Percentiles rank a stretch among this genome's conserved stretches.
Evolutionary conservation across 2,113 vertebrate genomes (phyloP).

Genomic region (Thomomys bottae): DNA sequence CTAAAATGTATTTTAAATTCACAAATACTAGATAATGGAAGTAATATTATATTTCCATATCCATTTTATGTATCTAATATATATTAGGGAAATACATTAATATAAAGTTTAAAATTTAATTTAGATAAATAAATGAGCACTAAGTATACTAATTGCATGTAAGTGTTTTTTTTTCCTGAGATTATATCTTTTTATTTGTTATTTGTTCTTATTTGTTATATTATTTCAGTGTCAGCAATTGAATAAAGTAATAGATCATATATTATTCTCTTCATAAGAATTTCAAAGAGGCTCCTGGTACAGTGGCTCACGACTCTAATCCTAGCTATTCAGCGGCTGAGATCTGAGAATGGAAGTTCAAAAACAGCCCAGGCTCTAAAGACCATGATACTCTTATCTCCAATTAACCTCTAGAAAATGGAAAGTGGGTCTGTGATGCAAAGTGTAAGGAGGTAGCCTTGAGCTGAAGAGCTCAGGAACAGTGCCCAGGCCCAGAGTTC

Average conservation of each 20-base stretch:
- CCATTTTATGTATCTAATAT: fast-evolving
- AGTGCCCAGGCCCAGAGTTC: too few species aligned
- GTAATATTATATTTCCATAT: neutral
- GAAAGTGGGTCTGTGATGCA: too few species aligned
- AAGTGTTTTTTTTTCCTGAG: conserved; percentile 29
- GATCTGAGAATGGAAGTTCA: too few species aligned
- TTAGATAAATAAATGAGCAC: neutral
- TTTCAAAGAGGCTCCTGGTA: neutral
- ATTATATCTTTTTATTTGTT: conserved; percentile 47
- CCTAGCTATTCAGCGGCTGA: too few species aligned
- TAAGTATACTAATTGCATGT: neutral
- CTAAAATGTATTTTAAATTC: neutral
- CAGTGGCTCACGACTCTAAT: too few species aligned
- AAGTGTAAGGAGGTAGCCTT: too few species aligned
- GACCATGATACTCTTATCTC: too few species aligned
- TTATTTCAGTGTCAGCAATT: conserved; percentile 49
- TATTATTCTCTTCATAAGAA: conserved; percentile 74
- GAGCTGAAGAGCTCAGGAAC: too few species aligned
- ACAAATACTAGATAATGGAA: neutral
- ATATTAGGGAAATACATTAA: neutral
- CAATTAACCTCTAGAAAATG: too few species aligned
- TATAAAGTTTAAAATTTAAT: neutral
- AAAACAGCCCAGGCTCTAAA: too few species aligned
- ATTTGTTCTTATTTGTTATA: conserved; percentile 34
- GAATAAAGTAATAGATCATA: conserved; percentile 53